Percentiles rank a stretch among this genome's conserved stretches.
Conservation (phyloP, 2,113 vertebrate genomes). For the Orycteropus afer region DNA sequence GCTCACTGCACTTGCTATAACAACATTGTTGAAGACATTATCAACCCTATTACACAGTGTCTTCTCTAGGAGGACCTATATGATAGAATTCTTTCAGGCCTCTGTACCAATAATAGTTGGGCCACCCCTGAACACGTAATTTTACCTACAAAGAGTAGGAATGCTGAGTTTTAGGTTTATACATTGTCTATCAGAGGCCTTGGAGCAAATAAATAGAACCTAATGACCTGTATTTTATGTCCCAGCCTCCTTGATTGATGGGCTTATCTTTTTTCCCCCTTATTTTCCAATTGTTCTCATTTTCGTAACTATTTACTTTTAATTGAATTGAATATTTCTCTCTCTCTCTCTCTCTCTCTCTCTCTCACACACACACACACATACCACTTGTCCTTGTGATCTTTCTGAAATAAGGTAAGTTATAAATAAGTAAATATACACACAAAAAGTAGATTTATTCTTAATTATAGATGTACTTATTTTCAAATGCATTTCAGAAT, state of each 20-base stretch:
- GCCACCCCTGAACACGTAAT: neutral
- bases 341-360: too few relatives aligned
- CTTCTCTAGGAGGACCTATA: neutral
- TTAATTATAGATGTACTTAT: neutral
- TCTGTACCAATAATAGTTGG: neutral
- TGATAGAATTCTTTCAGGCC: neutral
- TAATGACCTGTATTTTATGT: neutral
- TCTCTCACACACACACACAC: neutral
- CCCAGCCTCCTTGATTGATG: neutral
- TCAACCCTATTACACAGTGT: neutral
- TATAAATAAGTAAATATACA: neutral
- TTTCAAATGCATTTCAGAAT: neutral
- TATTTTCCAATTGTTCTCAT: neutral
- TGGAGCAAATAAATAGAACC: neutral
- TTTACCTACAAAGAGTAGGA: neutral
- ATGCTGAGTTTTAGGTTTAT: neutral
- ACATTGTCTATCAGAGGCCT: neutral
- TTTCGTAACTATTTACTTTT: slow-evolving; percentile 30
- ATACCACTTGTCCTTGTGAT: neutral
- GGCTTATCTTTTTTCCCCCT: neutral
- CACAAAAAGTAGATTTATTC: neutral
- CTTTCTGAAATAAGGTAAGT: slow-evolving; percentile 46
- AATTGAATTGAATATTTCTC: neutral
- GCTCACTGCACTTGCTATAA: neutral
- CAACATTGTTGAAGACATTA: neutral